Conservation (phyloP, 1,140 invertebrate genomes). For the Penaeus vannamei region DNA sequence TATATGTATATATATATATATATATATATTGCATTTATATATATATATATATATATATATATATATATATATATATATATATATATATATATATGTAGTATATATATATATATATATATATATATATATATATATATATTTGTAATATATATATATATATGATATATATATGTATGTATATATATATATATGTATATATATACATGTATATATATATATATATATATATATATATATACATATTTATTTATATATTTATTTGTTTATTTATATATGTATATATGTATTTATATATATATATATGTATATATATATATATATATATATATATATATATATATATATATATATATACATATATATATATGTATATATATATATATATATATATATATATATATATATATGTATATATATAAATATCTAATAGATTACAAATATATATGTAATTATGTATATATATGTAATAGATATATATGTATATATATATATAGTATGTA, state of each 20-base stretch:
- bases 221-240: conserved; percentile 30
- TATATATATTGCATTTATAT: neutral
- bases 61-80: conserved; percentile 25
- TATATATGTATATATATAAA: no score
- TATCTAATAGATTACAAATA: no score
- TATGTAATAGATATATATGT: no score
- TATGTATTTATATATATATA: neutral
- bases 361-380: neutral
- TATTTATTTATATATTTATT: conserved; percentile 17
- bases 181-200: conserved; percentile 23
- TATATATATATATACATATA: no score
- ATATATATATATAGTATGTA: no score
- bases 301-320: no score
- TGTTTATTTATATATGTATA: no score
- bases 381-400: no score
- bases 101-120: conserved; percentile 31
- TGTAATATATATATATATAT: conserved; percentile 31
- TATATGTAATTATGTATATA: no score
- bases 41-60: neutral
- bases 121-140: conserved; percentile 27
- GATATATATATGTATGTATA: conserved; percentile 28
- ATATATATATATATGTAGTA: conserved; percentile 23
- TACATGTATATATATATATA: conserved; percentile 33
- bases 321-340: no score
- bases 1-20: neutral